A percentile compares a stretch with the other conserved stretches of the same genome.
These are phyloP conservation scores for Caenorhabditis sinica DNA, from an alignment of 2,888 invertebrate species.

Conservation along the genomic window DNA sequence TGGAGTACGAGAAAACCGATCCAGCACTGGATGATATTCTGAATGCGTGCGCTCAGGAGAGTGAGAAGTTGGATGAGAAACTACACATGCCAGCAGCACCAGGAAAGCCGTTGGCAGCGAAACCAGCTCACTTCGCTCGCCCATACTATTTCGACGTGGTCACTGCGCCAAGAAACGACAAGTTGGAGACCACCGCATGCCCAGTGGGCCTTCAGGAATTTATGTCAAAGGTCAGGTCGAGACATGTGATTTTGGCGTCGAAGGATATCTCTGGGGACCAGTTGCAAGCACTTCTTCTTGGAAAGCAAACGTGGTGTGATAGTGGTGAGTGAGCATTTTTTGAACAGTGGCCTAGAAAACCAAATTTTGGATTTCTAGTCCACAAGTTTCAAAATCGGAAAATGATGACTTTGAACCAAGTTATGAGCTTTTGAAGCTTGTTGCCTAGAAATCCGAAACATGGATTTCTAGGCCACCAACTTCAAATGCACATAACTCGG, in stretches of 20 bases:
- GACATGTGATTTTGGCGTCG: slow-evolving; percentile 45
- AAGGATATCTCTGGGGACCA: slow-evolving; percentile 46
- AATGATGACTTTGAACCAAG: no score
- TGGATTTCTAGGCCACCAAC: no score
- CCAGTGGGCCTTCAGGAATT: slow-evolving; percentile 43
- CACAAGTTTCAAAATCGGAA: no score
- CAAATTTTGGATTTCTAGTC: no score
- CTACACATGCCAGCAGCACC: slow-evolving; percentile 40
- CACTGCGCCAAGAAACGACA: slow-evolving; percentile 55
- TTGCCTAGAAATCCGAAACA: no score
- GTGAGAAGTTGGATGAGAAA: slow-evolving; percentile 29
- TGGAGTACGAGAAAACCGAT: slow-evolving; percentile 56
- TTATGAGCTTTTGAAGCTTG: no score
- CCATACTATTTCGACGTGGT: slow-evolving; percentile 62
- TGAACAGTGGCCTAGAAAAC: neutral
- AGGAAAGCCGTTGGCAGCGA: slow-evolving; percentile 18
- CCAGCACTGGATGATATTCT: slow-evolving; percentile 57
- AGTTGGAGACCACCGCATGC: slow-evolving; percentile 35
- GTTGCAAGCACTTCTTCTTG: slow-evolving; percentile 30
- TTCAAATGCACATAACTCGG: no score
- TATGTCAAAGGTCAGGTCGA: slow-evolving; percentile 49
- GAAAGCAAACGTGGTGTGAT: slow-evolving; percentile 48
- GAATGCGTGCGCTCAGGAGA: slow-evolving; percentile 49
- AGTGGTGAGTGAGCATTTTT: slow-evolving; percentile 25
- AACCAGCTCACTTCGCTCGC: slow-evolving; percentile 39